These are phyloP conservation scores for Proctacanthus coquilletti DNA, from an alignment of 1,140 invertebrate genomes.

Conservation along the genomic window DNA sequence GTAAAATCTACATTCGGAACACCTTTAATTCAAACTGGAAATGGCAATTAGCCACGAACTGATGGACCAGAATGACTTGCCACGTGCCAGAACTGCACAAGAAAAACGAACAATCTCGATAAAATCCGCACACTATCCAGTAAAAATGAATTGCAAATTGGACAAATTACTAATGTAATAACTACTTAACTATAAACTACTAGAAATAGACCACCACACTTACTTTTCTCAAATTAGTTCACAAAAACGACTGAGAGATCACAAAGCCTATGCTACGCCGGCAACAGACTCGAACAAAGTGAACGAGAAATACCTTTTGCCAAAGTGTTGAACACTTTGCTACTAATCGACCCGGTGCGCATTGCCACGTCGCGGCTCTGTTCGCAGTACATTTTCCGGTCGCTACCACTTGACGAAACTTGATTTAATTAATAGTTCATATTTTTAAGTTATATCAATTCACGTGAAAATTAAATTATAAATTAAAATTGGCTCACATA, in stretches of 20 bases:
- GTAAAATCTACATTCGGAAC: no score
- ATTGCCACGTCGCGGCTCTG: background rate
- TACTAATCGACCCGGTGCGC: background rate
- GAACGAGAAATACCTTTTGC: conserved; percentile 12
- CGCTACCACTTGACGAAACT: background rate
- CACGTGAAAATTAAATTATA: background rate
- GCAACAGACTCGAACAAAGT: conserved; percentile 30
- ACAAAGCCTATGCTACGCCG: conserved; percentile 25
- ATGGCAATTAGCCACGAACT: no score
- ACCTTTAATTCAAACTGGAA: no score
- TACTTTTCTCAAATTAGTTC: conserved; percentile 16
- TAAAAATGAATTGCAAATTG: background rate
- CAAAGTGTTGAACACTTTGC: background rate
- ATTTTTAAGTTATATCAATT: background rate
- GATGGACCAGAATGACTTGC: conserved; percentile 2
- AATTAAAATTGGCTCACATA: no score
- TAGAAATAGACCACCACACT: conserved; percentile 10
- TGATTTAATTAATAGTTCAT: background rate
- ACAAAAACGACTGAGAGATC: conserved; percentile 28
- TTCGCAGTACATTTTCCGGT: background rate
- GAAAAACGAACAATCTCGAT: background rate
- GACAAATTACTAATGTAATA: background rate
- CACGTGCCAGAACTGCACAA: background rate
- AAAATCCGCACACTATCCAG: background rate
- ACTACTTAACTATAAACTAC: background rate